Percentiles rank a stretch among this genome's conserved stretches.
phyloP scores from a whole-genome alignment of 2,888 invertebrate genomes.

The Cordilura impudica region DNA sequence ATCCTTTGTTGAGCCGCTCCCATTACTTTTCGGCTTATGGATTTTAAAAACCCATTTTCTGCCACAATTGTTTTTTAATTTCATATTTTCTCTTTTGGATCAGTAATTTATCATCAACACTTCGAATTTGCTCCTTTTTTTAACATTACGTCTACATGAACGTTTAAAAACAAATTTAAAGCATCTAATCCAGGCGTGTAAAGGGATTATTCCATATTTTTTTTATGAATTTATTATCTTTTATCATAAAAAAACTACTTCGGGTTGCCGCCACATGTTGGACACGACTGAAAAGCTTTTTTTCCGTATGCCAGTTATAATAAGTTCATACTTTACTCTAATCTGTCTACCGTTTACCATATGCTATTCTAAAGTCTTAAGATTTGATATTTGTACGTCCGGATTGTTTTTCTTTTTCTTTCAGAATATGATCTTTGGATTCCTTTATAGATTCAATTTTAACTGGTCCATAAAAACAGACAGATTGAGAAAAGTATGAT shows the following conservation, averaged over 20 bases:
- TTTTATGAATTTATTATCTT: background rate
- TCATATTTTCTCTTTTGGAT: constrained; percentile 16
- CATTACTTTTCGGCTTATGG: constrained; percentile 41
- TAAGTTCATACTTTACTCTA: no score
- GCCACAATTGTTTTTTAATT: constrained; percentile 30
- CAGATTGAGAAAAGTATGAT: no score
- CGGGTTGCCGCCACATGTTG: background rate
- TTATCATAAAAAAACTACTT: background rate
- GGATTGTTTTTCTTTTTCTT: constrained; percentile 6
- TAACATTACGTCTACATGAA: constrained; percentile 7
- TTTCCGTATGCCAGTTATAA: no score
- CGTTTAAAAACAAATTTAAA: constrained; percentile 49
- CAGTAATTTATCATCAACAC: constrained; percentile 8
- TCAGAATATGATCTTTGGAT: constrained; percentile 5
- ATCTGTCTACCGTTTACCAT: no score
- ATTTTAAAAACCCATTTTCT: constrained; percentile 44
- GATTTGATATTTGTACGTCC: background rate
- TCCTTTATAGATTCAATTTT: constrained; percentile 19
- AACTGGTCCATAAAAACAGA: constrained; percentile 11
- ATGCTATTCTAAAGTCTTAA: no score
- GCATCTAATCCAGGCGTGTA: constrained; percentile 42
- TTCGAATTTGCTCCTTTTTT: constrained; percentile 29
- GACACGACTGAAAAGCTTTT: background rate
- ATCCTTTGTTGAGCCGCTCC: constrained; percentile 38
- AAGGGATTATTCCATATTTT: constrained; percentile 29